These are phyloP conservation scores for Rhamphomyia laevipes DNA, from an alignment of 2,888 invertebrate genomes.

Conservation along the genomic window DNA sequence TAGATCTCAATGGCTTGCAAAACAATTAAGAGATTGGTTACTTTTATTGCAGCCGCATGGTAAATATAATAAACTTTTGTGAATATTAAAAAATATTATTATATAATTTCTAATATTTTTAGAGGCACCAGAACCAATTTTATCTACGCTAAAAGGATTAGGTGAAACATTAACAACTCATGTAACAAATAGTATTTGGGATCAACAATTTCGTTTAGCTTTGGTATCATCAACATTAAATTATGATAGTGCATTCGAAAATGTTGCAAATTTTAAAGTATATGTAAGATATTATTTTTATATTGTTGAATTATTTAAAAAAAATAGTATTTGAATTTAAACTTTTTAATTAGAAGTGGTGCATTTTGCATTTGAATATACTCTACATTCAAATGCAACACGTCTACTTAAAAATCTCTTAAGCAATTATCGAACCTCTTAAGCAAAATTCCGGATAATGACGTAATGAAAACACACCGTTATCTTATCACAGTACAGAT, in stretches of 20 bases:
- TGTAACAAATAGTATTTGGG: constrained; percentile 71
- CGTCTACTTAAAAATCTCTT: too few relatives aligned
- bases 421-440: too few relatives aligned
- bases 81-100: too few relatives aligned
- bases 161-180: constrained; percentile 69
- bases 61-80: too few relatives aligned
- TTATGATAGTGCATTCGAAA: constrained; percentile 7
- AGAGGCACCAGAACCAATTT: constrained; percentile 56
- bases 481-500: too few relatives aligned
- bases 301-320: background rate
- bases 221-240: constrained; percentile 25
- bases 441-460: too few relatives aligned
- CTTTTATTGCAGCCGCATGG: constrained; percentile 39
- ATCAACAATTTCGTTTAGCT: constrained; percentile 43
- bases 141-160: constrained; percentile 59
- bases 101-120: too few relatives aligned
- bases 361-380: too few relatives aligned
- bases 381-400: too few relatives aligned
- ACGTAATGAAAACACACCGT: too few relatives aligned
- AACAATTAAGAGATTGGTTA: constrained; percentile 51
- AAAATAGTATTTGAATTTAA: background rate
- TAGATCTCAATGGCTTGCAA: constrained; percentile 49
- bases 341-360: background rate
- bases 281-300: background rate
- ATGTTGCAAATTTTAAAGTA: background rate